phyloP scores from a whole-genome alignment of 2,888 invertebrate genomes.

The Andrena hattorfiana region DNA sequence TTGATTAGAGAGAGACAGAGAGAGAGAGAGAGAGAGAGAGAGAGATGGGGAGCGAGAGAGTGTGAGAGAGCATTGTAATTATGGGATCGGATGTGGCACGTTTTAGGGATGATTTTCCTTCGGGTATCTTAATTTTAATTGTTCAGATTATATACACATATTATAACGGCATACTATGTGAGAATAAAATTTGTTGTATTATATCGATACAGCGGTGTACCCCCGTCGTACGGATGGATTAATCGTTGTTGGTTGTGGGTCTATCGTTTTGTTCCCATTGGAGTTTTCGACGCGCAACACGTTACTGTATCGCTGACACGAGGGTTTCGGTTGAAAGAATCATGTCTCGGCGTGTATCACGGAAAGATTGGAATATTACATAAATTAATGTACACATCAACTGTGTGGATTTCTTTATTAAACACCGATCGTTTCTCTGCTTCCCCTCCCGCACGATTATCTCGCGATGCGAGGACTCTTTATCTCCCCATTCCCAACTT shows the following conservation, averaged over 20 bases:
- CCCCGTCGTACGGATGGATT: constrained; percentile 25
- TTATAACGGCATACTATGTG: constrained; percentile 30
- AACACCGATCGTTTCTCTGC: neutral
- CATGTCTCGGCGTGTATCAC: constrained; percentile 57
- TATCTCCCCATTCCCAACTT: neutral
- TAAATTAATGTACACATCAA: constrained; percentile 60
- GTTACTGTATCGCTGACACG: constrained; percentile 42
- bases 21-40: neutral
- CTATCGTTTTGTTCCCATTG: constrained; percentile 34
- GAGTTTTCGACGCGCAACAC: constrained; percentile 42
- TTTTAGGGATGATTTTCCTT: constrained; percentile 42
- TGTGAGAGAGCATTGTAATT: constrained; percentile 28
- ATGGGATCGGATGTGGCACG: constrained; percentile 44
- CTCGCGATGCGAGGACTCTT: neutral
- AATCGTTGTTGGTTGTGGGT: constrained; percentile 39
- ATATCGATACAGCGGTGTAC: constrained; percentile 38
- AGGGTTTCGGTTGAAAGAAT: constrained; percentile 36
- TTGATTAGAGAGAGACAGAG: constrained; percentile 18
- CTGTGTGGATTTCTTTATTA: constrained; percentile 24
- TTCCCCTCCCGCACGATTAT: neutral
- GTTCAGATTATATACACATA: constrained; percentile 33
- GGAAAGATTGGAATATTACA: constrained; percentile 59
- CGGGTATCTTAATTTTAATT: constrained; percentile 23
- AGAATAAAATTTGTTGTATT: constrained; percentile 48
- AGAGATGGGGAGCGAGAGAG: constrained; percentile 3